Conservation (phyloP, 1,140 invertebrate species). For the Caenorhabditis latens region DNA sequence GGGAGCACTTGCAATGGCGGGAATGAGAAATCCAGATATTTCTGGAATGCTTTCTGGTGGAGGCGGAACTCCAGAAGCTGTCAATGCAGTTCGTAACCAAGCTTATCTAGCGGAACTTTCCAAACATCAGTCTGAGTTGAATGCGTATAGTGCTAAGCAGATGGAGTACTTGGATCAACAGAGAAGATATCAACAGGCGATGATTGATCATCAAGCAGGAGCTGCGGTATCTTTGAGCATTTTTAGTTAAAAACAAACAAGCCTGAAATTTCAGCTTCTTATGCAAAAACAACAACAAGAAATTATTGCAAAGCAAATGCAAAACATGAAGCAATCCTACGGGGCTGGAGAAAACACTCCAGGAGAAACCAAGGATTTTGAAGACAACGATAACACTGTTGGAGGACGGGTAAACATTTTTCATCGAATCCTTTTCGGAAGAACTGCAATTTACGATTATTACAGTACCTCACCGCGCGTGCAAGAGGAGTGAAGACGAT, state of each 20-base stretch:
- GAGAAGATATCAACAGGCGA: constrained; percentile 67
- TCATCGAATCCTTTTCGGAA: not conserved
- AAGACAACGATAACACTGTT: constrained; percentile 58
- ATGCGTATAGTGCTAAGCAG: constrained; percentile 64
- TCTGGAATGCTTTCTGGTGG: constrained; percentile 53
- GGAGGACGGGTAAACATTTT: constrained; percentile 57
- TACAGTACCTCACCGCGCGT: constrained; percentile 53
- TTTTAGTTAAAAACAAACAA: not conserved
- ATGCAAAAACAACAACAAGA: constrained; percentile 68
- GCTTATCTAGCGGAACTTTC: constrained; percentile 63
- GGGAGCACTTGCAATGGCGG: constrained; percentile 7
- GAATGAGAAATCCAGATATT: constrained; percentile 49
- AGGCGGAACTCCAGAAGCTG: constrained; percentile 57
- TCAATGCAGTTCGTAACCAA: constrained; percentile 62
- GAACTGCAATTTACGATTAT: constrained; percentile 18
- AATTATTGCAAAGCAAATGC: constrained; percentile 56
- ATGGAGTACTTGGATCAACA: constrained; percentile 66
- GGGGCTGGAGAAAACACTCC: constrained; percentile 15
- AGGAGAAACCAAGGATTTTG: constrained; percentile 51
- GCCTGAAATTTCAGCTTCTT: constrained; percentile 51
- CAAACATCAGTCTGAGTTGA: constrained; percentile 65
- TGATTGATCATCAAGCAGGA: constrained; percentile 68
- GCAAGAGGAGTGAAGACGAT: constrained; percentile 55
- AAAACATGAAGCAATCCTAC: constrained; percentile 55
- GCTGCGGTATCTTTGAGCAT: constrained; percentile 49